Evolutionary conservation across 2,888 invertebrate species (phyloP), one percentile per base, ranked within the genome.

Genomic region (Cybosia mesomella): DNA sequence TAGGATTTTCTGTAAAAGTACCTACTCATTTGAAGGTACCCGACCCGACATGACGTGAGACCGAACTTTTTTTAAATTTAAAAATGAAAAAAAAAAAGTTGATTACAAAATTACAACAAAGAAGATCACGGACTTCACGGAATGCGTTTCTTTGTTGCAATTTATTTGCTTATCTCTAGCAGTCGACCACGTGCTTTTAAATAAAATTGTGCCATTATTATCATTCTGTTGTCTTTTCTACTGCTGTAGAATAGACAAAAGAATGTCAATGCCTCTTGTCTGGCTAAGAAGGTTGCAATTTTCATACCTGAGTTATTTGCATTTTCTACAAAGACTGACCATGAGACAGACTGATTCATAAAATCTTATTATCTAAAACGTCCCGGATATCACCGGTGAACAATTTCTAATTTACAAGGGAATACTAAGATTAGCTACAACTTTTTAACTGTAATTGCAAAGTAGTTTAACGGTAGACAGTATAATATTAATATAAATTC

Each of bases 141-240:
- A 43, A n/a, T 49, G n/a, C 49, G 49, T 49, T 49, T n/a, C 49
- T 49, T 49, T n/a, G 49, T 49, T 49, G 49, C 49, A 49, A 49
- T 49, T 49, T 18, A n/a, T 18, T 5, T 59, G 28, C n/a, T 36
- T 22, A 36, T 36, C 59, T 59, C 15, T 59, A 39, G 9, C 59
- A 18, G 11, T 18, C 22, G 22, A 59, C 39, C 59, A 39, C 39
- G 59, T 24, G 36, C 22, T 59, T 55, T 24, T 55, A 18, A 22
- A 54, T 54, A 54, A 55, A 55, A 28, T 28, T 9, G 10, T 39
- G 9, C 18, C 18, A 39, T 15, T 0, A 8, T 59, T 59, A 39
- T 18, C 49, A 49, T 39, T 59, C 10, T 59, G 36, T 59, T 39
- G 59, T 49, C 49, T 59, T 9, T 59, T 59, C 59, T 24, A 39